Evolutionary conservation across 2,113 vertebrate species (phyloP), one percentile per base, ranked within the genome.

Genomic region (Triplophysa siluroides): DNA sequence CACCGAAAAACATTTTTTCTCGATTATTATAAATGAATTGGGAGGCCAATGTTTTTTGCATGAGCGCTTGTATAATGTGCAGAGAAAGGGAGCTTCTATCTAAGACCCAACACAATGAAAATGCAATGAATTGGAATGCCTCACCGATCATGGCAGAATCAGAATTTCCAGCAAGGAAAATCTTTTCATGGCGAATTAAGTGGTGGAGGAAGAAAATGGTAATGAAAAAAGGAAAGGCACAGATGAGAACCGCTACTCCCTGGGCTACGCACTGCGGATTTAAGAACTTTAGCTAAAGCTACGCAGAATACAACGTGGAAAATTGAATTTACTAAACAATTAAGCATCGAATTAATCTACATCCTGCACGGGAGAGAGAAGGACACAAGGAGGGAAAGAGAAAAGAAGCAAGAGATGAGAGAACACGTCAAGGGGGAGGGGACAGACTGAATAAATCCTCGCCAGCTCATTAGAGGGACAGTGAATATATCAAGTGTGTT

Each of bases 141-240:
- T 99, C 96, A 95, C 93, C 94, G 96, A 98, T 98, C 97, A 98
- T 95, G 97, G 97, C 88, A 90, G 95, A 98, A 98, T 98, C 96
- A 95, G 95, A 97, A 97, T 99, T 98, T 98, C 96, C 96, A 97
- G 95, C 96, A 96, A 98, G 97, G 96, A 97, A 98, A 98, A 98
- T 97, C 97, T 99, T 98, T 98, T 99, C 97, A 98, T 93, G 96
- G 96, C 90, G 95, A 98, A 98, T 99, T 98, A 98, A 95, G 94
- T 94, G 94, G 94, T 91, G 94, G 93, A 95, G 94, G 94, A 95
- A 95, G 94, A 95, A 95, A 95, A 95, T 94, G 93, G 93, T 94
- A 94, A 94, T 94, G 93, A 95, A 92, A 94, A 73, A 47, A 74
- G 77, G 78, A 87, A 96, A 95, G 94, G 95, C 92, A 88, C 89